Evolutionary conservation across 2,888 invertebrate species (phyloP).

Genomic region (Nephrocerus scutellatus): DNA sequence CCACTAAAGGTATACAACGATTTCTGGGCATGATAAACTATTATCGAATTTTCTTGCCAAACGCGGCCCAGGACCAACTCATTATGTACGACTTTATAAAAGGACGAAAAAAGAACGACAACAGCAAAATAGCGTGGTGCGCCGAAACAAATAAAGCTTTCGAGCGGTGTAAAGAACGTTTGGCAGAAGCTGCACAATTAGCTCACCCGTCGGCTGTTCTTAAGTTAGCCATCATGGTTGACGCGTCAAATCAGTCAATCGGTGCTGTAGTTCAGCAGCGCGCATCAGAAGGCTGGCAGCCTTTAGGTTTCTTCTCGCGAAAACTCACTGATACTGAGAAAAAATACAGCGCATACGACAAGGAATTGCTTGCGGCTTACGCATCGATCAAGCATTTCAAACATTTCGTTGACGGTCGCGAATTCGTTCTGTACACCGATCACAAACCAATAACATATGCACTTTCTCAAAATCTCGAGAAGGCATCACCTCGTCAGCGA

Average conservation of each 20-base stretch:
- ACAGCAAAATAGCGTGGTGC: too few species aligned
- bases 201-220: too few species aligned
- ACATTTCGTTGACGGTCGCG: conserved; percentile 38
- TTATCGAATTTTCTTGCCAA: conserved; percentile 9
- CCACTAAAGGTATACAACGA: conserved; percentile 3
- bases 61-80: too few species aligned
- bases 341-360: conserved; percentile 43
- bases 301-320: conserved; percentile 39
- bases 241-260: too few species aligned
- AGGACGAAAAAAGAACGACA: too few species aligned
- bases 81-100: too few species aligned
- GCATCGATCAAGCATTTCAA: conserved; percentile 36
- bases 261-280: too few species aligned
- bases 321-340: conserved; percentile 33
- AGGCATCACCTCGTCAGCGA: conserved; percentile 15
- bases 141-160: too few species aligned
- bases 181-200: too few species aligned
- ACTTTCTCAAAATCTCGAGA: conserved; percentile 14
- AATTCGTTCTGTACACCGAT: conserved; percentile 35
- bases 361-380: conserved; percentile 41
- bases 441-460: conserved; percentile 19
- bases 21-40: conserved; percentile 14
- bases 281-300: too few species aligned
- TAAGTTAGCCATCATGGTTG: too few species aligned
- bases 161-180: too few species aligned